A percentile compares a stretch with the other conserved stretches of the same genome.
Conservation (phyloP, 2,888 invertebrate genomes). For the Coelopa pilipes region DNA sequence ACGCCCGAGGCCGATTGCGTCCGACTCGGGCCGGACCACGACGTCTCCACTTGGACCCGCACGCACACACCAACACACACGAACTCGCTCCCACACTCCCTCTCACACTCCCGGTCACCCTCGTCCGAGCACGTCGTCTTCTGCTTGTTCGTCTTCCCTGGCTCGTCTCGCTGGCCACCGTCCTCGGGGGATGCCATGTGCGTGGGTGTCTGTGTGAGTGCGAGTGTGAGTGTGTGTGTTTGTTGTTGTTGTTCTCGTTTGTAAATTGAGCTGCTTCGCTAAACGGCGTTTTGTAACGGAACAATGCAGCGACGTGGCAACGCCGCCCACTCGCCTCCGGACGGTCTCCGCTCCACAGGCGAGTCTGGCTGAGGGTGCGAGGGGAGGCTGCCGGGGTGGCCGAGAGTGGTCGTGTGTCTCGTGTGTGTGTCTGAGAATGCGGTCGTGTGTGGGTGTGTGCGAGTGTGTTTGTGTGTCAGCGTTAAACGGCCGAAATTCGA, state of each 20-base stretch:
- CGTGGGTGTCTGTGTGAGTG: constrained; percentile 39
- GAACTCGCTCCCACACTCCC: not conserved
- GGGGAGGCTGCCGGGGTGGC: too few relatives aligned
- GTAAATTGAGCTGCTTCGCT: constrained; percentile 42
- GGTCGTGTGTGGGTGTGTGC: constrained; percentile 30
- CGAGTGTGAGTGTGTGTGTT: too few relatives aligned
- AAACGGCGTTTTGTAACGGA: constrained; percentile 35
- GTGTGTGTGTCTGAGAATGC: constrained; percentile 37
- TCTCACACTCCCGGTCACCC: not conserved
- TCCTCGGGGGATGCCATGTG: constrained; percentile 19
- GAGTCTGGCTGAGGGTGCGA: too few relatives aligned
- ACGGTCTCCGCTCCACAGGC: constrained; percentile 26
- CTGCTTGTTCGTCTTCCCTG: not conserved
- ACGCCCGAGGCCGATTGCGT: constrained; percentile 33
- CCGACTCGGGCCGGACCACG: not conserved
- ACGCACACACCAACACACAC: not conserved
- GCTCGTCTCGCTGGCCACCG: not conserved
- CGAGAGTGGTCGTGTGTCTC: too few relatives aligned
- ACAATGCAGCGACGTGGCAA: constrained; percentile 34
- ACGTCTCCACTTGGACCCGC: not conserved
- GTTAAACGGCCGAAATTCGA: constrained; percentile 51
- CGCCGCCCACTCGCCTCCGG: not conserved
- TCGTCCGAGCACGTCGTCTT: not conserved
- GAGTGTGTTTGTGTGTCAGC: constrained; percentile 37
- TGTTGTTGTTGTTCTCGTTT: not conserved